Evolutionary conservation across 2,888 invertebrate species (phyloP), one percentile per base, ranked within the genome.

Genomic region (Scaptomyza tumidula): DNA sequence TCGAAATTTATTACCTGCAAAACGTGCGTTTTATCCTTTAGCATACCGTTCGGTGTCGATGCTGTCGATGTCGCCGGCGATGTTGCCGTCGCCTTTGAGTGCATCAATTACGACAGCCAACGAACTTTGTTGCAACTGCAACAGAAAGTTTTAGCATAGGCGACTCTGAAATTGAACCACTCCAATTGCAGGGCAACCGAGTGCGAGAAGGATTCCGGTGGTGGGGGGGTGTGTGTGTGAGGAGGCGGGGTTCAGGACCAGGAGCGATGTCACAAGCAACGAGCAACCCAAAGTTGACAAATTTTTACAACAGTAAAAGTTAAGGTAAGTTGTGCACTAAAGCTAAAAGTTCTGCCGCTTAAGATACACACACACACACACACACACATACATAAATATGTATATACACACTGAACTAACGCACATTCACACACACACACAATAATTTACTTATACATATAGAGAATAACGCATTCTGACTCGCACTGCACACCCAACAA

Each of bases 291-390:
- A 79, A 88, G 88, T 85, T 87, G 83, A 85, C 88, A 85, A 85
- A 75, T 78, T 86, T 75, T 75, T 81, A 54, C 76, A 70, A 63
- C 71, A 64, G 64, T 75, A 74, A 62, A 82, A 88, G 86, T 88
- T 83, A 61, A 79, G 83, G 74, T 86, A 86, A 88, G 66, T 83
- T 86, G 88, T 75, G 88, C 70, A 66, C 86, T 62, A 75, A 87
- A 87, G 81, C 66, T 85, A 64, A 69, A 85, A 82, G 75, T 87
- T 82, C 78, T 50, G 24, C 50, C 53, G 46, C 68, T 71, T 75
- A 67, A 58, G 48, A 55, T 52, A 49, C 45, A 54, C 41, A 37
- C 24, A 53, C 58, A 52, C 11, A 43, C 35, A 64, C 46, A 27
- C 27, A 44, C 19, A 44, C 27, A 33, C n/a, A 45, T n/a, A 48